Conservation (phyloP, 1,140 invertebrate genomes). For the Reticulitermes speratus region DNA sequence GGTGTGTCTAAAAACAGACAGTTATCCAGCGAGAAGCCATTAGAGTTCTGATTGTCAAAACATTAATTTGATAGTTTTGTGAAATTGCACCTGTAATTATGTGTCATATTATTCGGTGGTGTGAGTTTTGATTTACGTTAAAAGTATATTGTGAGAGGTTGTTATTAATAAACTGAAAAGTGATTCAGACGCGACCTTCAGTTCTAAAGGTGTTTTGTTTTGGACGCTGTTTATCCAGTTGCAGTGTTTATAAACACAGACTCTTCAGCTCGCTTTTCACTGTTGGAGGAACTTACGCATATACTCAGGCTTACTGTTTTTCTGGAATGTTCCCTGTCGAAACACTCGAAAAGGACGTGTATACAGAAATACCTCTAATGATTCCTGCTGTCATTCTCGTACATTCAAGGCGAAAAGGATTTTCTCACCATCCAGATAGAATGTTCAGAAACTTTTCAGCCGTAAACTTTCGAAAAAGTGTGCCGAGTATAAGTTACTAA, state of each 20-base stretch:
- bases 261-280: not conserved
- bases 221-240: not conserved
- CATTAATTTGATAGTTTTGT: not conserved
- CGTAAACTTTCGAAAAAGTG: conserved; percentile 31
- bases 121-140: not conserved
- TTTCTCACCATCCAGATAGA: conserved; percentile 50
- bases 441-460: conserved; percentile 65
- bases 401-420: conserved; percentile 74
- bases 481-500: conserved; percentile 39
- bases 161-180: not conserved
- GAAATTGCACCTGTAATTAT: conserved; percentile 7
- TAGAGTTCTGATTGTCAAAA: not conserved
- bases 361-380: conserved; percentile 28
- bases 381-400: conserved; percentile 54
- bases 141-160: not conserved
- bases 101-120: not conserved
- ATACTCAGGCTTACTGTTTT: not conserved
- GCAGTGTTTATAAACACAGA: conserved; percentile 32
- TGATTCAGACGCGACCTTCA: not conserved
- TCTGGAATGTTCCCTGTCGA: conserved; percentile 31
- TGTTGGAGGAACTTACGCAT: not conserved
- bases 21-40: not conserved
- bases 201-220: not conserved
- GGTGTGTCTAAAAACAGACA: not conserved
- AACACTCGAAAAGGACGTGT: conserved; percentile 10